A percentile compares a stretch with the other conserved stretches of the same genome.
Evolutionary conservation across 1,140 invertebrate genomes (phyloP).

Genomic region (Pentalonia nigronervosa): DNA sequence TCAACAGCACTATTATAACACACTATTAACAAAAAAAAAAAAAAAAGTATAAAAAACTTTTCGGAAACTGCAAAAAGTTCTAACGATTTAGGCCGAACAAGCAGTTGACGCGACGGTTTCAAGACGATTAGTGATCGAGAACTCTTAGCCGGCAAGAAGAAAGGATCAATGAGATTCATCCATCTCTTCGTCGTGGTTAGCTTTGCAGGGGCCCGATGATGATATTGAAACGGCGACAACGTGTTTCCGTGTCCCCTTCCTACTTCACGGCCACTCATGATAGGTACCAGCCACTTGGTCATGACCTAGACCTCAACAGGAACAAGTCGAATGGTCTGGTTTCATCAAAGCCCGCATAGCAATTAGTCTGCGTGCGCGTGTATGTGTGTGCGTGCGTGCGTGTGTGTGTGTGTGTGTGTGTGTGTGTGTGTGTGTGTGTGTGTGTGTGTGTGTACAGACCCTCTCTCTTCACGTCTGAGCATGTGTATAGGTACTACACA

Average conservation of each 20-base stretch:
- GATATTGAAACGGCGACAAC: conserved; percentile 57
- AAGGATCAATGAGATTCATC: conserved; percentile 57
- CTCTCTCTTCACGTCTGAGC: not conserved
- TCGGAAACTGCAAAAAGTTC: not conserved
- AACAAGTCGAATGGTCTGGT: conserved; percentile 57
- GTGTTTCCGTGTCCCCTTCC: conserved; percentile 48
- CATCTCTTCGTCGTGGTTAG: conserved; percentile 26
- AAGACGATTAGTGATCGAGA: conserved; percentile 54
- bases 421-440: not conserved
- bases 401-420: not conserved
- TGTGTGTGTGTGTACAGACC: not conserved
- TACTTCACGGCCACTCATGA: not conserved
- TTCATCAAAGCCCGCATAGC: conserved; percentile 57
- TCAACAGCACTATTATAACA: conserved; percentile 12
- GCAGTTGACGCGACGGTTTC: conserved; percentile 56
- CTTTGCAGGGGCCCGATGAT: conserved; percentile 49
- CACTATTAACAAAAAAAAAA: not conserved
- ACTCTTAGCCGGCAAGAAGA: conserved; percentile 52
- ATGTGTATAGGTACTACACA: not conserved
- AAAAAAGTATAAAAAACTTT: not conserved
- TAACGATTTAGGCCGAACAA: conserved; percentile 36
- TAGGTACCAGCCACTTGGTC: conserved; percentile 48
- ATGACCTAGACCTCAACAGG: conserved; percentile 58
- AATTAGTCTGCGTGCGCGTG: conserved; percentile 34
- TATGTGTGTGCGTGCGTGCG: not conserved